Evolutionary conservation across 2,888 invertebrate species (phyloP).

Genomic region (Euplagia quadripunctaria): DNA sequence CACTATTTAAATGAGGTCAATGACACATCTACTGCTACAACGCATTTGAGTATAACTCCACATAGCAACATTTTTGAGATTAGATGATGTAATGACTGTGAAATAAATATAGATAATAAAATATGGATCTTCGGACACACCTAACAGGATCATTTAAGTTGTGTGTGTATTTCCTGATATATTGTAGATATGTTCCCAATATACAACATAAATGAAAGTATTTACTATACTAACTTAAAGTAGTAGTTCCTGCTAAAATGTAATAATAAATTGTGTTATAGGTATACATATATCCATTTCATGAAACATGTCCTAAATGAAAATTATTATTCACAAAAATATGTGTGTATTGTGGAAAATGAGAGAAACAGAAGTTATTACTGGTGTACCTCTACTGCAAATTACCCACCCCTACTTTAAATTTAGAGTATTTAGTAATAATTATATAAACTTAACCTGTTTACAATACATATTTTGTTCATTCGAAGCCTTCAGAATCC

Average conservation of each 20-base stretch:
- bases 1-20: not conserved
- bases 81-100: not conserved
- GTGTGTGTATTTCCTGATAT: not conserved
- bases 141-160: not conserved
- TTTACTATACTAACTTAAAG: not conserved
- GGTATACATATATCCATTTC: too few species aligned
- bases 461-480: not conserved
- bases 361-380: not conserved
- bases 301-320: too few species aligned
- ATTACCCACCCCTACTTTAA: not conserved
- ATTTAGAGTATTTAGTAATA: not conserved
- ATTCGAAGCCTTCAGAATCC: conserved; percentile 13
- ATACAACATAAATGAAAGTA: too few species aligned
- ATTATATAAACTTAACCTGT: not conserved
- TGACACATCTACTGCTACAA: not conserved
- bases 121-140: not conserved
- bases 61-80: not conserved
- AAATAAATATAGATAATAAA: not conserved
- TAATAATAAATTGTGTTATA: too few species aligned
- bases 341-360: too few species aligned
- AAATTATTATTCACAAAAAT: too few species aligned
- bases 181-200: too few species aligned
- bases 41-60: not conserved
- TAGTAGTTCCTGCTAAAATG: not conserved
- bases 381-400: not conserved